Evolutionary conservation across 2,888 invertebrate genomes (phyloP).

Genomic region (Nycteola revayana): DNA sequence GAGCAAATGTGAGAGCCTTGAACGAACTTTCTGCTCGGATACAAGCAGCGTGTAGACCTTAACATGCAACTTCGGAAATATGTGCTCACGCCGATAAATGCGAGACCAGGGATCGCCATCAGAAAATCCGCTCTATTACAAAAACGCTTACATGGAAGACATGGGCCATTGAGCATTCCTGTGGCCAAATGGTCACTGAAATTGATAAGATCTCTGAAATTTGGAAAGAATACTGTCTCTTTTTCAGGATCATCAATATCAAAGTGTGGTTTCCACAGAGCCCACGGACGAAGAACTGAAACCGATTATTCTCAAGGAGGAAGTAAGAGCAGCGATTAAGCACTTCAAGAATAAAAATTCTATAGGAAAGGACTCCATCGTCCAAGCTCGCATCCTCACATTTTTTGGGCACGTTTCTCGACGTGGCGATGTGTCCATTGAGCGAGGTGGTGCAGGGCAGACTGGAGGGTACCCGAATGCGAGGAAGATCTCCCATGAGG

Average conservation of each 20-base stretch:
- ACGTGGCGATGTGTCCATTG: too few species aligned
- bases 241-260: background rate
- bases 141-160: background rate
- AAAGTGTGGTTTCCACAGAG: background rate
- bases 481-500: too few species aligned
- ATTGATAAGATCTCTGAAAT: background rate
- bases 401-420: too few species aligned
- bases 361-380: conserved; percentile 7
- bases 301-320: conserved; percentile 4
- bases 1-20: background rate
- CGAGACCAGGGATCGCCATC: background rate
- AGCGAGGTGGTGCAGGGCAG: too few species aligned
- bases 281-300: background rate
- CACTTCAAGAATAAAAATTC: conserved; percentile 9
- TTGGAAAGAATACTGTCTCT: conserved; percentile 1
- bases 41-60: background rate
- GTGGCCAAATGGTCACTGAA: background rate
- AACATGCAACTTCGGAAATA: background rate
- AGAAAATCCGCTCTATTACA: background rate
- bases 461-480: too few species aligned
- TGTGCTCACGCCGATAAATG: background rate
- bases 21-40: background rate
- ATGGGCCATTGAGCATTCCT: background rate
- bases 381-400: too few species aligned
- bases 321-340: conserved; percentile 5